These are phyloP conservation scores for Parnassius apollo DNA, from an alignment of 2,888 invertebrate genomes.

Conservation along the genomic window DNA sequence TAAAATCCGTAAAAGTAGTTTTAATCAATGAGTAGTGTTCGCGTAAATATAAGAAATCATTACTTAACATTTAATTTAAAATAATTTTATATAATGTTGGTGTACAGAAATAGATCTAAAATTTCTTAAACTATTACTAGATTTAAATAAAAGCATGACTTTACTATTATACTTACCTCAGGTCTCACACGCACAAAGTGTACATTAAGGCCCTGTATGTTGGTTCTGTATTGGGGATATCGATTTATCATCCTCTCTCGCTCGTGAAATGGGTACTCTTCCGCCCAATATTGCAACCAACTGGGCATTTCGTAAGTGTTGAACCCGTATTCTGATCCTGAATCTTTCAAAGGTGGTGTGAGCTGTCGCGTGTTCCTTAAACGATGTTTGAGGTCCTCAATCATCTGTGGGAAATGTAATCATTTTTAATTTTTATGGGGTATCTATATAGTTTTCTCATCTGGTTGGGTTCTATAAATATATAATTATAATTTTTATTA, in stretches of 20 bases:
- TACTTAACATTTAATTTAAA: too few relatives aligned
- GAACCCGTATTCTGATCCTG: constrained; percentile 91
- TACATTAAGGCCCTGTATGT: constrained; percentile 84
- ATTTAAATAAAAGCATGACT: too few relatives aligned
- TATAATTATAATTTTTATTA: not conserved
- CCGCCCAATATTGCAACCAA: constrained; percentile 89
- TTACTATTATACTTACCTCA: constrained; percentile 28
- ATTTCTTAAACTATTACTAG: too few relatives aligned
- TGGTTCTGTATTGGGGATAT: constrained; percentile 86
- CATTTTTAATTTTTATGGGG: not conserved
- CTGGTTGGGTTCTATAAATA: too few relatives aligned
- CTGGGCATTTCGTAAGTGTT: constrained; percentile 84
- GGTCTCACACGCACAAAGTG: constrained; percentile 86
- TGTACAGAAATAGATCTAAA: too few relatives aligned
- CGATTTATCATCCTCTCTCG: constrained; percentile 85
- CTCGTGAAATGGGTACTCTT: constrained; percentile 83
- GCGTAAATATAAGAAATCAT: too few relatives aligned
- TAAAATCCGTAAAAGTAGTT: too few relatives aligned
- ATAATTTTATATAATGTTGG: too few relatives aligned
- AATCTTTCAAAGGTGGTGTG: constrained; percentile 84
- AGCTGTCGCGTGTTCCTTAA: constrained; percentile 49
- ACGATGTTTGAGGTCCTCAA: constrained; percentile 54
- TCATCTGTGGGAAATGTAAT: constrained; percentile 45
- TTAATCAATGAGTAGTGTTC: too few relatives aligned
- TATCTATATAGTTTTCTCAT: too few relatives aligned